A percentile compares a stretch with the other conserved stretches of the same genome.
Conservation (phyloP, 2,888 invertebrate species). For the Autographa gamma region DNA sequence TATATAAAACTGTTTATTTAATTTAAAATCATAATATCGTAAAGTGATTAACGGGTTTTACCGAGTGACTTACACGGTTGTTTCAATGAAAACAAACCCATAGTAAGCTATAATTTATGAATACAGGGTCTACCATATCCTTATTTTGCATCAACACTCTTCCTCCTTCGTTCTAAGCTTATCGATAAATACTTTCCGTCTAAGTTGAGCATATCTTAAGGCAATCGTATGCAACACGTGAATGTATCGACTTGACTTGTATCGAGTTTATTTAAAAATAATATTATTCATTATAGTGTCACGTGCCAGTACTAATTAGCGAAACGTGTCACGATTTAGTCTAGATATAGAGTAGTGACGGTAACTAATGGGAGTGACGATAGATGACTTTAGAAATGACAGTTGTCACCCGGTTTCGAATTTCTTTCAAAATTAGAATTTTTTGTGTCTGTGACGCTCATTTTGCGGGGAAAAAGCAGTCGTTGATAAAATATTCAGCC, state of each 20-base stretch:
- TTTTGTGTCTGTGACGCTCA: background rate
- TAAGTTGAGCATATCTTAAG: slow-evolving; percentile 49
- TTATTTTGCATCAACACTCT: slow-evolving; percentile 53
- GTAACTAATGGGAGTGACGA: slow-evolving; percentile 35
- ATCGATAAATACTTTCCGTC: slow-evolving; percentile 53
- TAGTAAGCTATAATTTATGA: background rate
- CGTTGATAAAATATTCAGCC: background rate
- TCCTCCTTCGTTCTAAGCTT: slow-evolving; percentile 56
- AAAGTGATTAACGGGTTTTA: slow-evolving; percentile 33
- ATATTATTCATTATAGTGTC: slow-evolving; percentile 21
- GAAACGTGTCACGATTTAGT: slow-evolving; percentile 24
- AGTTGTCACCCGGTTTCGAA: slow-evolving; percentile 9
- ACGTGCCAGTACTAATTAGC: slow-evolving; percentile 44
- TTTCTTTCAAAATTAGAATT: slow-evolving; percentile 10
- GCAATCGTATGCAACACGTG: slow-evolving; percentile 56
- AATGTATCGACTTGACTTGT: slow-evolving; percentile 32
- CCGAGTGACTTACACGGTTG: slow-evolving; percentile 4
- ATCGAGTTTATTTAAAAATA: slow-evolving; percentile 25
- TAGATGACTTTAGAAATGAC: slow-evolving; percentile 27
- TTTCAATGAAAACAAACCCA: slow-evolving; percentile 41
- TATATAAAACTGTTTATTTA: slow-evolving; percentile 2
- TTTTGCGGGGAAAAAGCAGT: background rate
- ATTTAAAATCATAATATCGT: slow-evolving; percentile 7
- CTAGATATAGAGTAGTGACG: slow-evolving; percentile 26
- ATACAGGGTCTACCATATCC: slow-evolving; percentile 17